Base-by-base conservation (phyloP, 1,140 invertebrate species). In the Magallana angulata region DNA sequence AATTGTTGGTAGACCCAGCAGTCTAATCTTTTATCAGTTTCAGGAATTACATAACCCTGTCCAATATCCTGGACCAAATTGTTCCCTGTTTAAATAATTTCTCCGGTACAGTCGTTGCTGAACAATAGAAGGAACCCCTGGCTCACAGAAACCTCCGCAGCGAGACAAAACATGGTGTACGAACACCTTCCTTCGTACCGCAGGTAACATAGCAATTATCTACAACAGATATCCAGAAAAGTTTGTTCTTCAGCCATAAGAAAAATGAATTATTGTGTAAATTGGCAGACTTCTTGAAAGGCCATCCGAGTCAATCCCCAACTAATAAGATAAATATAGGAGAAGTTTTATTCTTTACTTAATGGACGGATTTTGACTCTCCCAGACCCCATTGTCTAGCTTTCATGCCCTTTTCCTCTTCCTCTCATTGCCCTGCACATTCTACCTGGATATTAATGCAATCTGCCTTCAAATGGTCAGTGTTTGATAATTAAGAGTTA, bases 121-220 rank as follows among this genome's bases (percentile, higher is more conserved):
- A 76, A 76, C 68, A 76, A 76, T 76, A 76, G 18, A 8, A 12
- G 18, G 24, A 30, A 3, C 68, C 24, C 68, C 8, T 18, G 36
- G 68, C 68, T 30, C 24, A 30, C 68, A 36, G 68, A 76, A 76
- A 76, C 68, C 9, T 36, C 24, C 68, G 24, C 68, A 76, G 68
- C 8, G 11, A 76, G 24, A 76, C 68, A 76, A 76, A 30, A 30
- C 68, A 11, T 11, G 1, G 24, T 76, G 68, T 76, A 76, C 36
- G 68, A 30, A 48, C 36, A 12, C 11, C 68, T 12, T 76, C 68
- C 68, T 36, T 76, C 9, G 1, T 76, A 76, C 14, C 14, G 14
- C 68, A 76, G 68, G 68, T 76, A 76, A 76, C 68, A 30, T 76
- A 30, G 68, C 68, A 76, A 76, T 76, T 76, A 76, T 76, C 68